Conservation (phyloP, 2,888 invertebrate species). For the Boloria euphrosyne region DNA sequence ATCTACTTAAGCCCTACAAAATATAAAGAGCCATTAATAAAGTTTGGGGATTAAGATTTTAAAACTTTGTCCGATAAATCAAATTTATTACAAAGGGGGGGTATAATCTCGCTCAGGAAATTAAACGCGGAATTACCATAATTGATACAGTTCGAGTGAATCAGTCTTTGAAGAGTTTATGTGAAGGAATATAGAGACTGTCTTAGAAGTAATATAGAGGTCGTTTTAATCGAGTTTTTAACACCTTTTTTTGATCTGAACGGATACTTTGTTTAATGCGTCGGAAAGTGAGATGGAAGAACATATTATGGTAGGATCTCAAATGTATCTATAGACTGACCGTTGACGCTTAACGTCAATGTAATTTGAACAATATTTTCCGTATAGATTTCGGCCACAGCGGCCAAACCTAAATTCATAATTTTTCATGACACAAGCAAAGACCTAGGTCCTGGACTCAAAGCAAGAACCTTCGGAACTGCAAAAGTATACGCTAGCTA, state of each 20-base stretch:
- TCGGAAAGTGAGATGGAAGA: too few species aligned
- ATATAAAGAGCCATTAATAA: conserved; percentile 46
- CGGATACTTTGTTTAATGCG: not conserved
- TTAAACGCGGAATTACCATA: conserved; percentile 80
- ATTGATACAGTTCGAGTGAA: conserved; percentile 78
- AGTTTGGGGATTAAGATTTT: conserved; percentile 53
- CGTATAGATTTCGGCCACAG: too few species aligned
- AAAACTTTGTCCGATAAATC: conserved; percentile 69
- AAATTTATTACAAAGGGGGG: conserved; percentile 71
- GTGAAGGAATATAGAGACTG: conserved; percentile 54
- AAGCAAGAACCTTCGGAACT: too few species aligned
- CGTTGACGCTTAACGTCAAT: too few species aligned
- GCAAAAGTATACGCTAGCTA: too few species aligned
- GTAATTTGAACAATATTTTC: too few species aligned
- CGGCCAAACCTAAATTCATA: too few species aligned
- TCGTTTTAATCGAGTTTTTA: conserved; percentile 34
- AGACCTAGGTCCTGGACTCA: too few species aligned
- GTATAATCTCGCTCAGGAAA: conserved; percentile 76
- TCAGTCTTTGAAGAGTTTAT: conserved; percentile 57
- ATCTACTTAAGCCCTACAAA: conserved; percentile 27
- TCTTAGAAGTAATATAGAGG: conserved; percentile 56
- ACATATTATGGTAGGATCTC: too few species aligned
- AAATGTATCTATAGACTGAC: too few species aligned
- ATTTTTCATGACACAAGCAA: too few species aligned
- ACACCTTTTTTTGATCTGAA: not conserved